Conservation (phyloP, 1,140 invertebrate species). For the Phocides pigmalion region DNA sequence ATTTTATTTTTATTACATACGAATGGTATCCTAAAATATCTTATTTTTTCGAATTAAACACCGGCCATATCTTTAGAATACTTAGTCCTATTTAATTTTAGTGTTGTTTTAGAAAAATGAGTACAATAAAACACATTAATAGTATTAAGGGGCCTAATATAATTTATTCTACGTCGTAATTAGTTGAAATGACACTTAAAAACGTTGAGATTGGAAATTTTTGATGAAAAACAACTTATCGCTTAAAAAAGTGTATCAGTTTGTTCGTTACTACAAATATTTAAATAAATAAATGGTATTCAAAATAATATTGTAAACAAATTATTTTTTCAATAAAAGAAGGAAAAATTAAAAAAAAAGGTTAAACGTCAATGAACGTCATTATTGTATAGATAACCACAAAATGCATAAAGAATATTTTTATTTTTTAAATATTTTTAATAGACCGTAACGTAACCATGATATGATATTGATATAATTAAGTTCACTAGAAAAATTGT, state of each 20-base stretch:
- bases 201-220: background rate
- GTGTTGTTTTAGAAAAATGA: slow-evolving; percentile 60
- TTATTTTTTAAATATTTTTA: slow-evolving; percentile 10
- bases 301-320: background rate
- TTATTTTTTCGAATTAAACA: slow-evolving; percentile 7
- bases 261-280: too few relatives aligned
- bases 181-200: background rate
- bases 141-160: slow-evolving; percentile 63
- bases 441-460: background rate
- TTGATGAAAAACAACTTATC: slow-evolving; percentile 4
- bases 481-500: background rate
- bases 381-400: background rate
- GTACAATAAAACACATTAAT: slow-evolving; percentile 74
- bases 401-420: slow-evolving; percentile 2
- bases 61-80: slow-evolving; percentile 4
- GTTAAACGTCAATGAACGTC: background rate
- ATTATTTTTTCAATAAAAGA: slow-evolving; percentile 40
- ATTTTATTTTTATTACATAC: too few relatives aligned
- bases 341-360: slow-evolving; percentile 22
- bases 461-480: background rate
- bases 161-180: slow-evolving; percentile 50
- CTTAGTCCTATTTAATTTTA: slow-evolving; percentile 37
- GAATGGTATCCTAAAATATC: background rate
- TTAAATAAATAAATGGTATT: too few relatives aligned
- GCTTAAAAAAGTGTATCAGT: background rate